A percentile compares a stretch with the other conserved stretches of the same genome.
These are phyloP conservation scores for Dasyurus viverrinus DNA, from an alignment of 2,113 vertebrate species.

Conservation along the genomic window DNA sequence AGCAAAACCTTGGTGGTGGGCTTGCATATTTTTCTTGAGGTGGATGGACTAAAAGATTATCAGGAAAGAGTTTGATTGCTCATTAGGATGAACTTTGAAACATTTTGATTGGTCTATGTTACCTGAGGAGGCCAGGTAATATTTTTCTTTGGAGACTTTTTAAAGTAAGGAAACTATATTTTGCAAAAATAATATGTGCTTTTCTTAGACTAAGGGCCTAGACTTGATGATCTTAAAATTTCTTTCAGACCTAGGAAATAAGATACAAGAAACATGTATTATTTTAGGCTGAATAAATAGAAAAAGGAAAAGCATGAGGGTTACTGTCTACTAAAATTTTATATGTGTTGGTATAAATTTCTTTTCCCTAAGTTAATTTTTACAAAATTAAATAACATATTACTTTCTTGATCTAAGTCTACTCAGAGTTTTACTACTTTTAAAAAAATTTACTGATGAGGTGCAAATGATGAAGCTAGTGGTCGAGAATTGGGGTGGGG, in stretches of 20 bases:
- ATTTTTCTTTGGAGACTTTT: background rate
- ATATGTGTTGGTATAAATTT: background rate
- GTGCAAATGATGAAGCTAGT: too few species aligned
- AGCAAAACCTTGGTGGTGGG: background rate
- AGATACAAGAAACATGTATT: background rate
- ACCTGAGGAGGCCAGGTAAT: background rate
- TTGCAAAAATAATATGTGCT: background rate
- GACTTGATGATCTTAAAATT: background rate
- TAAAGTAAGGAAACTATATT: background rate
- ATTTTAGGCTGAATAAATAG: background rate
- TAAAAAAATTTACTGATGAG: background rate
- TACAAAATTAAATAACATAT: background rate
- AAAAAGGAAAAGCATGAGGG: background rate
- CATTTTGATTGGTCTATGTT: background rate
- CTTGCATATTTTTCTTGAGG: background rate
- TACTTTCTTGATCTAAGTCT: background rate
- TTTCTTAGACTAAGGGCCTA: background rate
- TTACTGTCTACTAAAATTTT: too few species aligned
- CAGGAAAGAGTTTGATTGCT: background rate
- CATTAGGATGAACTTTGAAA: background rate
- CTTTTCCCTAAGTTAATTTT: background rate
- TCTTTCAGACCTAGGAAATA: background rate
- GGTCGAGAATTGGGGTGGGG: too few species aligned
- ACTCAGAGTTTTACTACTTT: background rate
- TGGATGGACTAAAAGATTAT: background rate